Base-by-base conservation (phyloP, 2,888 invertebrate genomes). In the Gastracanthus pulcherrimus region DNA sequence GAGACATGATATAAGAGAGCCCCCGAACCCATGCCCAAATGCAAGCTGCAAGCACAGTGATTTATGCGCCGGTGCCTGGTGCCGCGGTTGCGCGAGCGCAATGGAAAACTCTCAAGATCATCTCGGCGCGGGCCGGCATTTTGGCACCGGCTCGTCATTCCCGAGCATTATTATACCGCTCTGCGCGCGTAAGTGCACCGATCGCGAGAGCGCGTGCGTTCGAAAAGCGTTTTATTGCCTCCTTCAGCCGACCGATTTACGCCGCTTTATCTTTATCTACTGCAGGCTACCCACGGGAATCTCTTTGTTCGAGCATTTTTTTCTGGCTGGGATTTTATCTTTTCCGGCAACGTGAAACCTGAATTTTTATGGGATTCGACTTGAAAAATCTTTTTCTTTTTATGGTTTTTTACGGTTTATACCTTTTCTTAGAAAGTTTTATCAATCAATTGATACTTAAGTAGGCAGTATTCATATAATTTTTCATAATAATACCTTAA, bases 161-260 rank as follows among this genome's bases (percentile, higher is more conserved):
- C 23, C 0, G 23, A 16, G 64, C 9, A 58, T 26, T 55, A 29
- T 23, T 55, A 11, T 26, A 11, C 2, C 2, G 13, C 7, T 3
- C 29, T 55, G 55, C 0, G 26, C 11, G 58, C 23, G 48, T 31
- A 34, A 13, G n/a, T n/a, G 31, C 29, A 3, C 19, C 23, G 19
- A 1, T n/a, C 23, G 13, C 9, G 3, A 13, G n/a, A 23, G 19
- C 9, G 3, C 31, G 29, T 11, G 3, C 0, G n/a, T n/a, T n/a
- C n/a, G n/a, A n/a, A n/a, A n/a, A n/a, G 3, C 58, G 60, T 45
- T 72, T 72, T 72, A 72, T 72, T 72, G 60, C 60, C 31, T 31
- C n/a, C 71, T 72, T 72, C 34, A 11, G 13, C 67, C 23, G 19
- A 13, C 11, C 67, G 41, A 67, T 67, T 67, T 67, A 45, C 38